Evolutionary conservation across 2,113 vertebrate genomes (phyloP).

Genomic region (Myanophis thanlyinensis): DNA sequence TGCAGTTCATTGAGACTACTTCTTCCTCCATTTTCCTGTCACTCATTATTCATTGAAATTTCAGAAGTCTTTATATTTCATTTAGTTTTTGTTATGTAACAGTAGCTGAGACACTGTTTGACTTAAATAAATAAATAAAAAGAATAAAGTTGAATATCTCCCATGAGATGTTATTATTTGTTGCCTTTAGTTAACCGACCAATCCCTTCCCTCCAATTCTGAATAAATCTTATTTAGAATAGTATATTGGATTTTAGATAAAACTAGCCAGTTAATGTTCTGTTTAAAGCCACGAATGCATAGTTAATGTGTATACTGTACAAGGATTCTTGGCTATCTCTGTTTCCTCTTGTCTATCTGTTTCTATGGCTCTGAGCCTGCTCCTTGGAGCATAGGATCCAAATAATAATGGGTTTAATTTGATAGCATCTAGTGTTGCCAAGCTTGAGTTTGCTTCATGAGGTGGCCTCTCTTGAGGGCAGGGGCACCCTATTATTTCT

Average conservation of each 20-base stretch:
- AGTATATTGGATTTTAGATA: not conserved
- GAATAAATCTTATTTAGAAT: constrained; percentile 4
- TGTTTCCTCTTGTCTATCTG: constrained; percentile 46
- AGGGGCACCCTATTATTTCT: not conserved
- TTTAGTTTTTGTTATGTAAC: not conserved
- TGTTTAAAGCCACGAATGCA: constrained; percentile 18
- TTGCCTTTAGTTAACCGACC: not conserved
- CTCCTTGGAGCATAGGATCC: constrained; percentile 28
- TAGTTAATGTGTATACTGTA: constrained; percentile 8
- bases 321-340: constrained; percentile 41
- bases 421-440: constrained; percentile 35
- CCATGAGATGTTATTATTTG: not conserved
- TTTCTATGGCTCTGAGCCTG: constrained; percentile 23
- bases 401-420: constrained; percentile 44
- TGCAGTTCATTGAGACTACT: not conserved
- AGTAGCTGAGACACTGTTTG: not conserved
- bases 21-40: not conserved
- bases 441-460: constrained; percentile 37
- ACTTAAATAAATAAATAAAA: rapidly evolving
- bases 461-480: not conserved
- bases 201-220: not conserved
- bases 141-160: not conserved
- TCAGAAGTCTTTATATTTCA: not conserved
- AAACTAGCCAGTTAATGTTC: constrained; percentile 10
- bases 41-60: constrained; percentile 2